Conservation (phyloP, 2,797 vertebrate species). For the Paratrypauchen microcephalus region DNA sequence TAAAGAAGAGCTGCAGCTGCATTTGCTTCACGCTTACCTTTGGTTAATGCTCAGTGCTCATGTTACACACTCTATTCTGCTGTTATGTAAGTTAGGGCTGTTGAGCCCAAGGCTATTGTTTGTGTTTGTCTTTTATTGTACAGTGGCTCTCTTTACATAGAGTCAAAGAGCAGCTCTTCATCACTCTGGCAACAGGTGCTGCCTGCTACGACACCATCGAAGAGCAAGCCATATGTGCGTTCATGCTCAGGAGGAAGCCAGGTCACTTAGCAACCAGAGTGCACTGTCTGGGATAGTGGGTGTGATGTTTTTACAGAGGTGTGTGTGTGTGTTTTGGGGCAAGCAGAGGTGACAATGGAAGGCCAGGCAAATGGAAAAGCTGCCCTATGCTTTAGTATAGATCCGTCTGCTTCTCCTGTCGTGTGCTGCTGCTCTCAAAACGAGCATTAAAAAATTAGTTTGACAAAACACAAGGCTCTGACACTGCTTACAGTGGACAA, state of each 20-base stretch:
- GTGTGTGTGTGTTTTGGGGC: conserved; percentile 49
- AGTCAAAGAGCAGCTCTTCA: conserved; percentile 44
- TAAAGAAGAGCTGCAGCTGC: not conserved
- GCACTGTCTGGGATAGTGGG: conserved; percentile 27
- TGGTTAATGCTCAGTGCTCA: conserved; percentile 11
- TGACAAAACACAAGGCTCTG: conserved; percentile 24
- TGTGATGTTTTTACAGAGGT: conserved; percentile 53
- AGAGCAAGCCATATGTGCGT: conserved; percentile 30
- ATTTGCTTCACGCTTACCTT: not conserved
- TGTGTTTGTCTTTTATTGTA: conserved; percentile 37
- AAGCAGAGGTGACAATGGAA: conserved; percentile 57
- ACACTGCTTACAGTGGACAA: not conserved
- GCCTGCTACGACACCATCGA: conserved; percentile 43
- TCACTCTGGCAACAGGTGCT: conserved; percentile 69
- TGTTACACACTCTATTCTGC: conserved; percentile 5
- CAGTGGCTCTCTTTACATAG: conserved; percentile 24
- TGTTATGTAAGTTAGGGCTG: conserved; percentile 18
- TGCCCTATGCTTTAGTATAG: conserved; percentile 34
- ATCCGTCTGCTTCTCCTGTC: conserved; percentile 39
- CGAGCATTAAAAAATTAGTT: conserved; percentile 52
- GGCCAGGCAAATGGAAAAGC: conserved; percentile 53
- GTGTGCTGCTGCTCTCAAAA: conserved; percentile 46
- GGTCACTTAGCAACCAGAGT: conserved; percentile 65
- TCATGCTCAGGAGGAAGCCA: not conserved
- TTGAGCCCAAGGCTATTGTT: conserved; percentile 20